Conservation (phyloP, 2,888 invertebrate species). For the Nycteola revayana region DNA sequence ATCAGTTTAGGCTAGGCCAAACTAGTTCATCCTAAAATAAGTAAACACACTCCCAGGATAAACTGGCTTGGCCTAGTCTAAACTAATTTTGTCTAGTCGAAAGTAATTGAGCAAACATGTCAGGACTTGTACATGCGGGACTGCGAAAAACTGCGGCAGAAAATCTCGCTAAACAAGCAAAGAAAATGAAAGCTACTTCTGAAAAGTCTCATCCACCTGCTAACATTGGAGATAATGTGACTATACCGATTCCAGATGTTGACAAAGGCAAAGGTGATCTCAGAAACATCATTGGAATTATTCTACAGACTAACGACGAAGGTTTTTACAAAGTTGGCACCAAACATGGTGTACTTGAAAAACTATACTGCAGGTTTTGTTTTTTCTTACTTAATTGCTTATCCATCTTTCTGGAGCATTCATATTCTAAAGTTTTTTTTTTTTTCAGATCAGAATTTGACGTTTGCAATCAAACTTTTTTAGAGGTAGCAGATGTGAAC, state of each 20-base stretch:
- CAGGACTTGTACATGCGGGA: too few relatives aligned
- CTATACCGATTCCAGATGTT: slow-evolving; percentile 11
- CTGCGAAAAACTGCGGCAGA: slow-evolving; percentile 1
- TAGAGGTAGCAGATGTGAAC: background rate
- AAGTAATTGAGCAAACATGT: too few relatives aligned
- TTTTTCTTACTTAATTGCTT: slow-evolving; percentile 6
- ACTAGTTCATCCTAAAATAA: too few relatives aligned
- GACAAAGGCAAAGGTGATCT: slow-evolving; percentile 13
- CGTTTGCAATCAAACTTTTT: background rate
- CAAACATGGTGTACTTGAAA: slow-evolving; percentile 9
- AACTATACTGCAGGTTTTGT: slow-evolving; percentile 8
- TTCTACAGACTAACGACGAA: slow-evolving; percentile 7
- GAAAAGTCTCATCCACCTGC: slow-evolving; percentile 12
- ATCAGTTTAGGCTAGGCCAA: too few relatives aligned
- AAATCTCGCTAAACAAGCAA: slow-evolving; percentile 7
- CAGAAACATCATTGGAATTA: slow-evolving; percentile 11
- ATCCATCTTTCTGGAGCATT: slow-evolving; percentile 3
- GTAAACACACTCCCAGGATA: too few relatives aligned
- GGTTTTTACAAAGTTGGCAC: slow-evolving; percentile 12
- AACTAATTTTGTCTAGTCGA: too few relatives aligned
- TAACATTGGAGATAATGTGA: slow-evolving; percentile 11
- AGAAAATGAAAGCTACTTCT: slow-evolving; percentile 6
- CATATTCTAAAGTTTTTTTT: too few relatives aligned
- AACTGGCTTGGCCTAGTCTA: too few relatives aligned
- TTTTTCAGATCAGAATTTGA: background rate